Conservation (phyloP, 1,140 invertebrate genomes). For the Drosophila tropicalis region DNA sequence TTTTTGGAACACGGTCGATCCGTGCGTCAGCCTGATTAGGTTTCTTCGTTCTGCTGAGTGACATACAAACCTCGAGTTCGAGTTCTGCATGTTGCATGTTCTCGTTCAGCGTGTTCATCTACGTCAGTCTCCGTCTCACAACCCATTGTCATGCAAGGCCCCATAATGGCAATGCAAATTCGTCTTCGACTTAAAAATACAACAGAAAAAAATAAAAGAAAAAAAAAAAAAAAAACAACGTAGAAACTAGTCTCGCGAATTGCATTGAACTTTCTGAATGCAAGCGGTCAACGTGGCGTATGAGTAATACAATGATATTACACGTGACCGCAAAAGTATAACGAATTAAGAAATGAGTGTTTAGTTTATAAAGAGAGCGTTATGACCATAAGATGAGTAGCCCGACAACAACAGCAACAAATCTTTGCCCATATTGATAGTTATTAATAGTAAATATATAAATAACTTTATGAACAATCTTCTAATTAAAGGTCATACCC, state of each 20-base stretch:
- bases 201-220: slow-evolving; percentile 12
- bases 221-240: slow-evolving; percentile 1
- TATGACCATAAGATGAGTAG: no score
- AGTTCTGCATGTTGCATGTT: slow-evolving; percentile 33
- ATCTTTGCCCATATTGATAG: no score
- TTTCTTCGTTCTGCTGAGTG: slow-evolving; percentile 19
- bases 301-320: slow-evolving; percentile 54
- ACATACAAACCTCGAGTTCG: slow-evolving; percentile 76
- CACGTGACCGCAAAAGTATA: slow-evolving; percentile 6
- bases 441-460: no score
- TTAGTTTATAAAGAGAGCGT: background rate
- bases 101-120: slow-evolving; percentile 15
- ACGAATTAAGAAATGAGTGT: background rate
- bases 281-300: slow-evolving; percentile 66
- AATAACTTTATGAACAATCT: no score
- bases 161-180: slow-evolving; percentile 56
- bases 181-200: slow-evolving; percentile 38
- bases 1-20: slow-evolving; percentile 46
- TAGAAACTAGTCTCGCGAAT: slow-evolving; percentile 43
- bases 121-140: slow-evolving; percentile 6
- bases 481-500: no score
- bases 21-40: slow-evolving; percentile 60
- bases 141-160: slow-evolving; percentile 63
- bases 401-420: no score
- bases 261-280: slow-evolving; percentile 63